These are phyloP conservation scores for Phalera bucephala DNA, from an alignment of 2,888 invertebrate genomes.

Conservation along the genomic window DNA sequence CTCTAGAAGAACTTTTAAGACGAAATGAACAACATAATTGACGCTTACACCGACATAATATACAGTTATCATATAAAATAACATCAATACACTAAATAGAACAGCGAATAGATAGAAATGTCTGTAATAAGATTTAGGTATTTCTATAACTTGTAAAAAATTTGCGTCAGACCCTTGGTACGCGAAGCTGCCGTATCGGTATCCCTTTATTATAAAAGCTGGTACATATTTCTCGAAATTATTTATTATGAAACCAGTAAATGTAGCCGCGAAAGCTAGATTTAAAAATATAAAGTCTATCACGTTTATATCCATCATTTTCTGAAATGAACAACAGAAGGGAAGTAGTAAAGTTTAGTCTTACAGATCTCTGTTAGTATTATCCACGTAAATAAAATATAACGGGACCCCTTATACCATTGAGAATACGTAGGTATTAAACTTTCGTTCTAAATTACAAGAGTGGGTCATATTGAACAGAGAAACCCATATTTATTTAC, in stretches of 20 bases:
- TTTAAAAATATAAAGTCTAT: constrained; percentile 70
- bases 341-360: too few relatives aligned
- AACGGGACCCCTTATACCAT: too few relatives aligned
- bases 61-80: constrained; percentile 72
- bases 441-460: too few relatives aligned
- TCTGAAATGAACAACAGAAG: too few relatives aligned
- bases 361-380: too few relatives aligned
- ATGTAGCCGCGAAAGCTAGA: constrained; percentile 68
- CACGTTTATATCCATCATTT: constrained; percentile 51
- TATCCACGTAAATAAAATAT: too few relatives aligned
- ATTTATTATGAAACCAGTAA: constrained; percentile 85
- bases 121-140: constrained; percentile 91
- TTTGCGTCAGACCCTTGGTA: constrained; percentile 77
- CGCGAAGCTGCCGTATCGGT: constrained; percentile 89
- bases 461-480: too few relatives aligned
- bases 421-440: too few relatives aligned
- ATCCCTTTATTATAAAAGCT: constrained; percentile 83
- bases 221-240: constrained; percentile 87
- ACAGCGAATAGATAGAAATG: constrained; percentile 91
- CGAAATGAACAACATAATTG: constrained; percentile 67
- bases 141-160: constrained; percentile 80
- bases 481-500: too few relatives aligned
- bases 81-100: constrained; percentile 73
- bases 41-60: constrained; percentile 75
- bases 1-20: constrained; percentile 74